Percentiles rank a stretch among this genome's conserved stretches.
phyloP scores from a whole-genome alignment of 2,888 invertebrate genomes.

The Neelides folsomi region DNA sequence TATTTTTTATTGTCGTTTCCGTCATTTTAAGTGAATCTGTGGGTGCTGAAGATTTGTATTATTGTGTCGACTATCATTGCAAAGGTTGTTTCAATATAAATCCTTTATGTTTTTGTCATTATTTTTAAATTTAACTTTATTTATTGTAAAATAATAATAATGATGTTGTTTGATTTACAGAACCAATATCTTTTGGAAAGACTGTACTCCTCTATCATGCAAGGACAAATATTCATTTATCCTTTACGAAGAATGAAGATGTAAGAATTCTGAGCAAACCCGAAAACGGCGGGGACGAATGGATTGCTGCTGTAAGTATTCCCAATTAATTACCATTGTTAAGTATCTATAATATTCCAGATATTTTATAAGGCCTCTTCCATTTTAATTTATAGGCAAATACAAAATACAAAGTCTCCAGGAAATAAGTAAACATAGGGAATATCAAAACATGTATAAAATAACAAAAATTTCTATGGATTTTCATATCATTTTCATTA shows the following conservation, averaged over 20 bases:
- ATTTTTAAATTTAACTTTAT: no score
- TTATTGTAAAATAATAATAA: not conserved
- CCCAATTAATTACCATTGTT: conserved; percentile 1
- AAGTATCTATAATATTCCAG: not conserved
- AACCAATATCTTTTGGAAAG: conserved; percentile 26
- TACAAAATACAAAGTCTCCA: no score
- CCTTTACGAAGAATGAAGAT: conserved; percentile 25
- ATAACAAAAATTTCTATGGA: no score
- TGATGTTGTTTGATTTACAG: conserved; percentile 13
- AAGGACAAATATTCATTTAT: conserved; percentile 24
- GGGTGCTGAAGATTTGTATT: conserved; percentile 7
- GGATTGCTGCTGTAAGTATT: conserved; percentile 24
- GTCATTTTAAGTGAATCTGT: not conserved
- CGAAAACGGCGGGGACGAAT: conserved; percentile 15
- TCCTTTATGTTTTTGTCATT: no score
- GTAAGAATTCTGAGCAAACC: conserved; percentile 27
- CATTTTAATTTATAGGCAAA: no score
- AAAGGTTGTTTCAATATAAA: no score
- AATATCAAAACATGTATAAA: no score
- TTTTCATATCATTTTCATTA: no score
- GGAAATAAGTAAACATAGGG: no score
- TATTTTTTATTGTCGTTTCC: not conserved
- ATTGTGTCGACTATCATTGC: conserved; percentile 21
- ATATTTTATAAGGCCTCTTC: not conserved
- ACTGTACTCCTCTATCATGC: conserved; percentile 22